Conservation (phyloP, 2,797 vertebrate genomes). For the Micropoecilia bifurca region DNA sequence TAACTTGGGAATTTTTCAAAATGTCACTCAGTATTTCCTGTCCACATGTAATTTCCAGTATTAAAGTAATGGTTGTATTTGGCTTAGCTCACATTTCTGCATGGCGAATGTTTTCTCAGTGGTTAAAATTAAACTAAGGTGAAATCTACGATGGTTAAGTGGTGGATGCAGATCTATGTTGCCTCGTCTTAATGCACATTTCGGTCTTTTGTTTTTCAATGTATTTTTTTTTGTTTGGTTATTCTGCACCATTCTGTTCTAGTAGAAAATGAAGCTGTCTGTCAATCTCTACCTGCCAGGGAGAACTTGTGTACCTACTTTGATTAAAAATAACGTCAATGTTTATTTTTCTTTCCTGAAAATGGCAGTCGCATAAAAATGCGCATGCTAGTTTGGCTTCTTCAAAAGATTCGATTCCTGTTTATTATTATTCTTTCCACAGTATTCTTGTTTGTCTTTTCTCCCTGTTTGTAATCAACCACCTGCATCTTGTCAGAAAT, state of each 20-base stretch:
- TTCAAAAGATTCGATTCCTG: neutral
- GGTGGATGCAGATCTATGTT: conserved; percentile 23
- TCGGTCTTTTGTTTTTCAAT: neutral
- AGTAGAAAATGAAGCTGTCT: neutral
- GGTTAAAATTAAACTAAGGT: conserved; percentile 39
- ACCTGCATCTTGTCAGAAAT: conserved; percentile 1
- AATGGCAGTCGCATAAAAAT: neutral
- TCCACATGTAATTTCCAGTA: conserved; percentile 59
- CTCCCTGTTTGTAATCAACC: neutral
- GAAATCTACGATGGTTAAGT: conserved; percentile 46
- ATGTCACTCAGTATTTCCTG: conserved; percentile 72
- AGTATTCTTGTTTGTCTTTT: neutral
- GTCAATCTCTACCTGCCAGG: neutral
- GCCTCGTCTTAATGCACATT: neutral
- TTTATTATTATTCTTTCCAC: neutral
- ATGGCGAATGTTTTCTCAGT: conserved; percentile 61
- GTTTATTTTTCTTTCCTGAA: neutral
- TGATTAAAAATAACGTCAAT: neutral
- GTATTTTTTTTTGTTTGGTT: neutral
- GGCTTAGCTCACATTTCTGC: conserved; percentile 69
- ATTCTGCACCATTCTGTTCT: neutral
- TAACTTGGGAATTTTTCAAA: conserved; percentile 67
- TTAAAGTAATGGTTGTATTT: conserved; percentile 66
- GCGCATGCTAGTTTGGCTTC: neutral
- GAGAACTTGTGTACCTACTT: neutral